Conservation (phyloP, 2,113 vertebrate species). For the Sylvia atricapilla region DNA sequence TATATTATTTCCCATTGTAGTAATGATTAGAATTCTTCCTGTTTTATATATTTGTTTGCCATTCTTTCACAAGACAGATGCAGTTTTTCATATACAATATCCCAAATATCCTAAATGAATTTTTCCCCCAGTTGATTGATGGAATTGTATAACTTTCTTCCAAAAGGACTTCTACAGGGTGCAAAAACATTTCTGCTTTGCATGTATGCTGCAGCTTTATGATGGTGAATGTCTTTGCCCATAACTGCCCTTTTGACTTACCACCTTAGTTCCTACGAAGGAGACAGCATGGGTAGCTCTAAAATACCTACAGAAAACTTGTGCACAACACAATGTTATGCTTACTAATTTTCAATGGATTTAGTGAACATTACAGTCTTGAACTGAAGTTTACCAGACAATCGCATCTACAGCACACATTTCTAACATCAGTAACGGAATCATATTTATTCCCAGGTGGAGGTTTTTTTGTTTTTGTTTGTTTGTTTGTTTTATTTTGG, state of each 20-base stretch:
- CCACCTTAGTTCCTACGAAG: not conserved
- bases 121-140: not conserved
- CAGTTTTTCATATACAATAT: not conserved
- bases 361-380: not conserved
- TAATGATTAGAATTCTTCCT: not conserved
- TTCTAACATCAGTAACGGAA: not conserved
- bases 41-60: not conserved
- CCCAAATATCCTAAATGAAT: not conserved
- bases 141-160: not conserved
- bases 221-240: not conserved
- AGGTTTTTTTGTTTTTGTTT: not conserved
- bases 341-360: not conserved
- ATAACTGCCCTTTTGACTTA: not conserved
- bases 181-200: not conserved
- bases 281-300: rapidly evolving
- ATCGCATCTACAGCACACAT: not conserved
- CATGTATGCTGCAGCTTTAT: not conserved
- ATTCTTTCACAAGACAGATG: not conserved
- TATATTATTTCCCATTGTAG: not conserved
- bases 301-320: not conserved
- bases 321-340: not conserved
- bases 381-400: not conserved
- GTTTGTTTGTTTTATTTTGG: not conserved
- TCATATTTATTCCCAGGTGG: not conserved
- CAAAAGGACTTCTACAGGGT: not conserved